Evolutionary conservation across 2,113 vertebrate species (phyloP), one percentile per base, ranked within the genome.

Genomic region (Sclerurus mexicanus): DNA sequence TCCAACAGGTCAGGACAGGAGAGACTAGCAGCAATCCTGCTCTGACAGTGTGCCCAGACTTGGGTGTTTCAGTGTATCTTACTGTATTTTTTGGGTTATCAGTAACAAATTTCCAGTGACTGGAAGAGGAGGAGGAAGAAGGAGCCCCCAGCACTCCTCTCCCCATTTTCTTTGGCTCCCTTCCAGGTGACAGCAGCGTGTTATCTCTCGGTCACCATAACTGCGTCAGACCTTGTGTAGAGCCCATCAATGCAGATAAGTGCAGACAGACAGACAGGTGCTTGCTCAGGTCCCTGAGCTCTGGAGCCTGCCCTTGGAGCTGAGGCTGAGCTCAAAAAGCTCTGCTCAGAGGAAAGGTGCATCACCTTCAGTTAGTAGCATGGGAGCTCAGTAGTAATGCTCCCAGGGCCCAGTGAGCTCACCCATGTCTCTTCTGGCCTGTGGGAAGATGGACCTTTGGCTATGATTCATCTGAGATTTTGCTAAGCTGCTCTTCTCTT

Each of bases 81-180:
- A 31, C 18, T 8, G 3, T 28, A 66, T 33, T 62, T 67, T 63
- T 59, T 60, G 4, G 75, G 30, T 77, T 25, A 87, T 6, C 9
- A 33, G 5, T 46, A 91, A 53, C 27, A 72, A 30, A 77, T 63
- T 78, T 46, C 39, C 42, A 81, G 27, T 0, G 1, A 74, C 6
- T 81, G 50, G 14, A 74, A 67, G 21, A 33, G 4, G 12, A 19
- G 62, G 39, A 67, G 39, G 14, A 62, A 27, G 19, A 87, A 80
- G 31, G 23, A 73, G 13, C 23, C 16, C 33, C 10, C 6, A 33
- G 28, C 0, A 0, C 27, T 68, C 9, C 8, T 69, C 14, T 89
- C 40, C 27, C 23, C 11, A 1, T 90, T 90, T 62, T 49, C 5
- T 31, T 49, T 81, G 67, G 7, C 30, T 76, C 33, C 13, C 35